A percentile compares a stretch with the other conserved stretches of the same genome.
phyloP scores from a whole-genome alignment of 2,888 invertebrate species.

The Lasiommata megera region DNA sequence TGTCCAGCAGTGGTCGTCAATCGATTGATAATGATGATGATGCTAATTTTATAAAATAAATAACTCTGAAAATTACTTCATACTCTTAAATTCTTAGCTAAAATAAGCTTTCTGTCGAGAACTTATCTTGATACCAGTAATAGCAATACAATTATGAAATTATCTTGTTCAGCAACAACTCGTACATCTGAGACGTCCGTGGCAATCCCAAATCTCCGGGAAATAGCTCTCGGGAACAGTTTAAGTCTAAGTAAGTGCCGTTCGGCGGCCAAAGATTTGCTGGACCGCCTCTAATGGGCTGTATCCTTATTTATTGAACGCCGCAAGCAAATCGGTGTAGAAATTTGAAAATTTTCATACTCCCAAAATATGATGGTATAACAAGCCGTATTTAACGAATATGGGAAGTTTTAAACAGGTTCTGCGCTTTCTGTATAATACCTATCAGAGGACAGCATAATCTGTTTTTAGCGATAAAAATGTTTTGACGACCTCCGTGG shows the following conservation, averaged over 20 bases:
- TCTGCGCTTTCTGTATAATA: background rate
- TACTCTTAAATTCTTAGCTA: background rate
- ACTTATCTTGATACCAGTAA: background rate
- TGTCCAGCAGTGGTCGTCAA: too few species aligned
- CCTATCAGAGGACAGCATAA: background rate
- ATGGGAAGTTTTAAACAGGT: too few species aligned
- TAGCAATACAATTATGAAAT: constrained; percentile 7
- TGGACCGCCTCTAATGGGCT: constrained; percentile 79
- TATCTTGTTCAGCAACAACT: constrained; percentile 25
- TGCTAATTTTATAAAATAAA: too few species aligned
- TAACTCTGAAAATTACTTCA: too few species aligned
- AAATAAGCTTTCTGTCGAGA: background rate
- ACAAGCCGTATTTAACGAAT: background rate
- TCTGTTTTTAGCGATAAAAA: too few species aligned
- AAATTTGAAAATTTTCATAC: constrained; percentile 58
- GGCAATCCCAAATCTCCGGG: constrained; percentile 75
- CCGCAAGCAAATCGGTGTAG: constrained; percentile 56
- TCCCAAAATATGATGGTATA: constrained; percentile 20
- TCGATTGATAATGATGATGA: too few species aligned
- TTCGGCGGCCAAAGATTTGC: constrained; percentile 79
- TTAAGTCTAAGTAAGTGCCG: constrained; percentile 82
- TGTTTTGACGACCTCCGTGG: too few species aligned
- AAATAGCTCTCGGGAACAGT: constrained; percentile 73
- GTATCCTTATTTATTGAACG: constrained; percentile 80
- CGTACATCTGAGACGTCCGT: constrained; percentile 63